Percentiles rank a stretch among this genome's conserved stretches.
Evolutionary conservation across 1,140 invertebrate species (phyloP).

Genomic region (Pseudomyrmex sp.): DNA sequence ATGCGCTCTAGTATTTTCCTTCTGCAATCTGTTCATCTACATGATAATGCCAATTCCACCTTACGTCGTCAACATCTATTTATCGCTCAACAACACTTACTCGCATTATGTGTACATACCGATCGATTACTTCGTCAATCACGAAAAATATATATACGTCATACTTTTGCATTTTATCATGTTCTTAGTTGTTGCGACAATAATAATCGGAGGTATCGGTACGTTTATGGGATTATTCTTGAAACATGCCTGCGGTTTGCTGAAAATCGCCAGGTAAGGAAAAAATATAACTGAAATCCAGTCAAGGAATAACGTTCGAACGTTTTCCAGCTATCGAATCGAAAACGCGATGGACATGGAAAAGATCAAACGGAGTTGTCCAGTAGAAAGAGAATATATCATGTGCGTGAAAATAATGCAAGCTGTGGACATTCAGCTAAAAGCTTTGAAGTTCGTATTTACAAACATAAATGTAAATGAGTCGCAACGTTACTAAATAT

Average conservation of each 20-base stretch:
- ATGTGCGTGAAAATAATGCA: background rate
- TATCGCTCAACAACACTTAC: slow-evolving; percentile 5
- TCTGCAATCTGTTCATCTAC: background rate
- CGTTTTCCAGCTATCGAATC: slow-evolving; percentile 22
- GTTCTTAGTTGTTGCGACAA: background rate
- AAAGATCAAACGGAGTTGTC: background rate
- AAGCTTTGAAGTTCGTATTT: slow-evolving; percentile 18
- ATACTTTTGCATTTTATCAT: background rate
- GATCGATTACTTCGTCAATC: slow-evolving; percentile 5
- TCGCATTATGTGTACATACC: background rate
- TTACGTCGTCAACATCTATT: background rate
- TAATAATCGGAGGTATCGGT: background rate
- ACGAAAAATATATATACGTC: slow-evolving; percentile 17
- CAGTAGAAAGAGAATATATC: background rate
- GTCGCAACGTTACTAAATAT: background rate
- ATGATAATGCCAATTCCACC: background rate
- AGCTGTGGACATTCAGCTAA: background rate
- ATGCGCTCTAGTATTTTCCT: background rate
- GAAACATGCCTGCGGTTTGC: slow-evolving; percentile 11
- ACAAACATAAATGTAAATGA: background rate
- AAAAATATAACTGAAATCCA: background rate
- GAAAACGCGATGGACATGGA: background rate
- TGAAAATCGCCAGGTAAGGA: slow-evolving; percentile 25
- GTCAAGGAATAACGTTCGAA: slow-evolving; percentile 2
- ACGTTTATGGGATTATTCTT: background rate